These are phyloP conservation scores for Falco biarmicus DNA, from an alignment of 2,797 vertebrate species.

Conservation along the genomic window DNA sequence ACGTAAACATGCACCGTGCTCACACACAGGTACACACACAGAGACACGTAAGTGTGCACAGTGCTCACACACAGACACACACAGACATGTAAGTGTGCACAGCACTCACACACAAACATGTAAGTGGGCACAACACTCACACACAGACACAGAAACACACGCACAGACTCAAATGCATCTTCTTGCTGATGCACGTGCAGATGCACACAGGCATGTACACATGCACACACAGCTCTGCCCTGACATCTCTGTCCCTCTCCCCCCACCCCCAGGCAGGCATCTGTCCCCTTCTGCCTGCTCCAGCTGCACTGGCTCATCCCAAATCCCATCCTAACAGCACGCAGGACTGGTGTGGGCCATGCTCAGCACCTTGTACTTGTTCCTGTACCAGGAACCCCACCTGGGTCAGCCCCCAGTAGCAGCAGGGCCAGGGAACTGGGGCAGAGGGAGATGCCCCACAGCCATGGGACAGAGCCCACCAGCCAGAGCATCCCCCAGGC, in stretches of 20 bases:
- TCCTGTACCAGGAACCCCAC: not conserved
- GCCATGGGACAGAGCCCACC: not conserved
- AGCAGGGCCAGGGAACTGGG: not conserved
- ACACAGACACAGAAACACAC: not conserved
- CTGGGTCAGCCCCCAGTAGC: not conserved
- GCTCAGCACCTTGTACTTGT: not conserved
- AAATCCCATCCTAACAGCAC: not conserved
- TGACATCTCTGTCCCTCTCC: too few species aligned
- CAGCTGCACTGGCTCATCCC: not conserved
- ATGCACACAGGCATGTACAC: fast-evolving
- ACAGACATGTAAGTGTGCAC: too few species aligned
- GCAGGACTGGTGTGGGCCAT: not conserved
- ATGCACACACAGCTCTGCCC: not conserved
- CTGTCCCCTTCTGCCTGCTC: not conserved
- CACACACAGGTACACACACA: too few species aligned
- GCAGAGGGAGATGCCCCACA: not conserved
- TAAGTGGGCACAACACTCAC: not conserved
- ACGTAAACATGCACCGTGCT: not conserved
- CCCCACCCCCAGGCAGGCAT: not conserved
- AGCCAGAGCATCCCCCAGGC: not conserved
- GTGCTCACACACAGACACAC: not conserved
- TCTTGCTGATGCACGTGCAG: not conserved
- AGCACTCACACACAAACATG: too few species aligned
- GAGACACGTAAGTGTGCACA: too few species aligned
- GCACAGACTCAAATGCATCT: fast-evolving